phyloP scores from a whole-genome alignment of 2,113 vertebrate genomes.

The Ivindomyrus marchei region DNA sequence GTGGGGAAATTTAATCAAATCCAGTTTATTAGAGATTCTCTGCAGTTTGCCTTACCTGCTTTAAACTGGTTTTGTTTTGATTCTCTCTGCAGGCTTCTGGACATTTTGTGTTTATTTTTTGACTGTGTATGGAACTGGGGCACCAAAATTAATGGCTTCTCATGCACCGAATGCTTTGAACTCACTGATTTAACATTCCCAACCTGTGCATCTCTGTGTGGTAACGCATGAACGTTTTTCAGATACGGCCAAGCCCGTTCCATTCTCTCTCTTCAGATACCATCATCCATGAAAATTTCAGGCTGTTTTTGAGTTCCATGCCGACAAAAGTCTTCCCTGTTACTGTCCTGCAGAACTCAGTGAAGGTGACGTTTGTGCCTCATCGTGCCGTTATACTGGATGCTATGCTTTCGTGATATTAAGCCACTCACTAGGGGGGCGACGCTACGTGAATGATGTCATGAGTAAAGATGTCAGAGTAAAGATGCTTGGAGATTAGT shows the following conservation, averaged over 20 bases:
- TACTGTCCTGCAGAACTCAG: slow-evolving; percentile 75
- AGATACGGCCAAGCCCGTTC: not conserved
- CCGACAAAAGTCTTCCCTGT: slow-evolving; percentile 70
- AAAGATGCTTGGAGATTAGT: not conserved
- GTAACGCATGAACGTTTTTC: not conserved
- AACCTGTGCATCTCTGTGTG: not conserved
- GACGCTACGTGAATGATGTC: not conserved
- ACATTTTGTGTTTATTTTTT: not conserved
- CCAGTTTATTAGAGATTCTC: not conserved
- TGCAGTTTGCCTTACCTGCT: not conserved
- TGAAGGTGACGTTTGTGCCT: slow-evolving; percentile 58
- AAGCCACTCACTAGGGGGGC: not conserved
- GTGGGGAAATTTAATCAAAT: not conserved
- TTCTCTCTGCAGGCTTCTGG: not conserved
- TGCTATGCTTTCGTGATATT: not conserved
- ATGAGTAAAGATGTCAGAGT: not conserved
- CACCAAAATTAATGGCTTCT: not conserved
- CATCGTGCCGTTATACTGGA: not conserved
- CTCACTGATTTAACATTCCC: not conserved
- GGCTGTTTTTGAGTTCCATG: slow-evolving; percentile 79
- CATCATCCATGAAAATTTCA: slow-evolving; percentile 63
- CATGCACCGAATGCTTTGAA: not conserved
- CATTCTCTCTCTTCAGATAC: slow-evolving; percentile 43
- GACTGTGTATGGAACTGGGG: not conserved
- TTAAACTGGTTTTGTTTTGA: not conserved